phyloP scores from a whole-genome alignment of 2,888 invertebrate genomes.

The Cephus pulcher region DNA sequence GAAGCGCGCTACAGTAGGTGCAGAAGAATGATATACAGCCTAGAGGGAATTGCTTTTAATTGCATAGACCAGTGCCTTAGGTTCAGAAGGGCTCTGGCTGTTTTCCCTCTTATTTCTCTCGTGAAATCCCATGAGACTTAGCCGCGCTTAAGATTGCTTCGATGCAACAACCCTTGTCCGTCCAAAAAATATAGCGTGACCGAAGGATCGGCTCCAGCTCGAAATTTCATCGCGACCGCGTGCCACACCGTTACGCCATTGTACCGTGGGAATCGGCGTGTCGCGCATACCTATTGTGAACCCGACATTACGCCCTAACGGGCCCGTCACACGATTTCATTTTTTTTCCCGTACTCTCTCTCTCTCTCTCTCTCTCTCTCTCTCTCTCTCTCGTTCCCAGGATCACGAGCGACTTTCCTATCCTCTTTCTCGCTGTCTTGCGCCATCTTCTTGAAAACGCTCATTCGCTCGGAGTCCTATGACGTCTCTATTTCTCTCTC shows the following conservation, averaged over 20 bases:
- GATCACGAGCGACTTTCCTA: neutral
- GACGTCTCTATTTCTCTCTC: neutral
- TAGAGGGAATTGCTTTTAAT: conserved; percentile 46
- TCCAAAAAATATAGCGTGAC: neutral
- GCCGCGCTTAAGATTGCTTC: neutral
- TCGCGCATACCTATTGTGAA: neutral
- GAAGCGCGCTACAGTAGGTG: neutral
- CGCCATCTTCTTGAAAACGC: neutral
- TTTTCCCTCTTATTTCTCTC: conserved; percentile 8
- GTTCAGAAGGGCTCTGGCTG: neutral
- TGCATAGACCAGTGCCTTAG: conserved; percentile 22
- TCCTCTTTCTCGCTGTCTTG: neutral
- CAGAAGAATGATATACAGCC: conserved; percentile 42
- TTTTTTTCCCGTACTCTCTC: neutral
- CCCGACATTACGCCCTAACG: neutral
- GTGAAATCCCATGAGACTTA: neutral
- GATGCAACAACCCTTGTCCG: neutral
- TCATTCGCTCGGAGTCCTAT: neutral
- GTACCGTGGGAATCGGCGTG: neutral
- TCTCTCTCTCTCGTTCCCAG: neutral
- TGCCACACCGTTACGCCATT: neutral
- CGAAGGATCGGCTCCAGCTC: neutral
- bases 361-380: neutral
- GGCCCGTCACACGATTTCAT: conserved; percentile 4
- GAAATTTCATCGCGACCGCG: neutral